phyloP scores from a whole-genome alignment of 2,797 vertebrate genomes.

The Apodemus agrarius region DNA sequence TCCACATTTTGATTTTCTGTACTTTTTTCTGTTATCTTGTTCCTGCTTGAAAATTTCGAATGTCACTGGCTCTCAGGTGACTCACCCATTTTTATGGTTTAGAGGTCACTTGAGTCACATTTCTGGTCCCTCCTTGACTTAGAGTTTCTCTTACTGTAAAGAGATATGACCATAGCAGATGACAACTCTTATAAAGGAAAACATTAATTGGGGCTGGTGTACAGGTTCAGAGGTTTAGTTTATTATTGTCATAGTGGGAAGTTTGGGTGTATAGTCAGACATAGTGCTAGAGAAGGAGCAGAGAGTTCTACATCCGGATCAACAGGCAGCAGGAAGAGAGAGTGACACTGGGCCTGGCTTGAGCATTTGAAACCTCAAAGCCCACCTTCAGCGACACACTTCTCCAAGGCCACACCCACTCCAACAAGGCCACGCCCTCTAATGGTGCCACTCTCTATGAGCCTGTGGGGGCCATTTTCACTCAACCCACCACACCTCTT shows the following conservation, averaged over 20 bases:
- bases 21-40: background rate
- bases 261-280: background rate
- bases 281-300: background rate
- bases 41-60: background rate
- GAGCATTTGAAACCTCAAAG: background rate
- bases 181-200: background rate
- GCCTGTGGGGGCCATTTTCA: background rate
- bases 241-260: background rate
- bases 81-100: conserved; percentile 33
- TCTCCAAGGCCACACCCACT: background rate
- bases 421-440: background rate
- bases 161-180: background rate
- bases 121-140: background rate
- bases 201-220: background rate
- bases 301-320: background rate
- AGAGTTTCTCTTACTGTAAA: background rate
- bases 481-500: background rate
- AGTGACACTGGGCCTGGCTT: background rate
- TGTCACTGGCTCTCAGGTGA: background rate
- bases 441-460: background rate
- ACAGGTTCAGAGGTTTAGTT: background rate
- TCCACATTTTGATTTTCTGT: background rate
- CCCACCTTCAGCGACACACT: background rate
- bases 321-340: background rate
- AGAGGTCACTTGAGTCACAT: background rate